Evolutionary conservation across 2,888 invertebrate genomes (phyloP), one percentile per base, ranked within the genome.

Genomic region (Linyphia triangularis): DNA sequence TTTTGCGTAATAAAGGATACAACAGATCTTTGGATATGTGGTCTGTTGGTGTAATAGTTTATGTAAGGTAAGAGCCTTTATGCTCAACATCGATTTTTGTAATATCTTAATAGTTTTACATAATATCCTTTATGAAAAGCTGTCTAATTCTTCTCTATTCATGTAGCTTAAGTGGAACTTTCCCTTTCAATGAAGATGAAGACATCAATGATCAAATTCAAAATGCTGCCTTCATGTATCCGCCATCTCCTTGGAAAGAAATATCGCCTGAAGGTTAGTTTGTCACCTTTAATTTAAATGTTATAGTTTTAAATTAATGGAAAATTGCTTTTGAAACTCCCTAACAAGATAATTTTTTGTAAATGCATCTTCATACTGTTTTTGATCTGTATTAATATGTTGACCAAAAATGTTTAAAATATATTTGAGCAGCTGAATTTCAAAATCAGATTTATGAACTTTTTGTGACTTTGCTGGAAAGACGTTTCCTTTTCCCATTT

Each of bases 161-260:
- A 19, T 69, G 9, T 90, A 98, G 98, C 90, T 94, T 99, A 67
- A 98, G 98, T 91, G 99, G 99, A 90, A 99, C 99, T 0, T 99
- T 99, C 94, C 99, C 99, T 40, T 99, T 99, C 94, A 99, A 99
- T 93, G 99, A 99, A 94, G 99, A 99, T 93, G 99, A 99, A 94
- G 99, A 99, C 93, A 99, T 99, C 92, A 97, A 98, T 93, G 99
- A 99, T 93, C 99, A 99, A 94, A 99, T 99, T 91, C 98, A 99
- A 94, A 99, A 99, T 94, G 99, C 99, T 40, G 98, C 98, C 83
- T 99, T 99, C 93, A 99, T 99, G 99, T 99, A 99, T 94, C 99
- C 99, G 61, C 97, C 98, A 26, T 96, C 96, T 93, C 99, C 99
- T 0, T 99, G 99, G 99, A 96, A 97, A 92, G 97, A 98, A 93